Evolutionary conservation across 2,888 invertebrate species (phyloP).

Genomic region (Drosophila kokeensis): DNA sequence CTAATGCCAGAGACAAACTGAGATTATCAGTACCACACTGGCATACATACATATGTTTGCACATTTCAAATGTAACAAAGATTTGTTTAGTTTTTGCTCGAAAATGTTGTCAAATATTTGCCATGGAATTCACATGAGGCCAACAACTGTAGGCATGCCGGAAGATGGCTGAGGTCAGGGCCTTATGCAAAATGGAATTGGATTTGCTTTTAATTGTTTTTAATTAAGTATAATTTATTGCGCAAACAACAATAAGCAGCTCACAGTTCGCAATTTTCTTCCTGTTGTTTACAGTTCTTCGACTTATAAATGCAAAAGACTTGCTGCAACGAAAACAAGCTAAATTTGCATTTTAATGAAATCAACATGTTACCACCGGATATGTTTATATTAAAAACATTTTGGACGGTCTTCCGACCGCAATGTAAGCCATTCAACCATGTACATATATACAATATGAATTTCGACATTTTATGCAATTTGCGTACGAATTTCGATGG

Average conservation of each 20-base stretch:
- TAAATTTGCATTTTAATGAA: constrained; percentile 63
- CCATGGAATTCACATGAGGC: constrained; percentile 43
- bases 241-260: constrained; percentile 67
- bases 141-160: constrained; percentile 7
- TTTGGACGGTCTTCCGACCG: background rate
- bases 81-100: constrained; percentile 69
- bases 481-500: background rate
- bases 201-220: constrained; percentile 83
- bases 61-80: constrained; percentile 73
- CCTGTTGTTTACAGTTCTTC: constrained; percentile 14
- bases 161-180: constrained; percentile 24
- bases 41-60: constrained; percentile 53
- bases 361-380: constrained; percentile 47
- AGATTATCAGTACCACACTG: constrained; percentile 51
- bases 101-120: constrained; percentile 73
- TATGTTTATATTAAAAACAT: constrained; percentile 31
- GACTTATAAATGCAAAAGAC: constrained; percentile 33
- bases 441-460: background rate
- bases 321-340: constrained; percentile 25
- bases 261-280: constrained; percentile 38
- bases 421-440: background rate
- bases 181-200: constrained; percentile 56
- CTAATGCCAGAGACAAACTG: constrained; percentile 51
- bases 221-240: constrained; percentile 82
- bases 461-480: background rate